Evolutionary conservation across 2,888 invertebrate genomes (phyloP).

Genomic region (Merodon equestris): DNA sequence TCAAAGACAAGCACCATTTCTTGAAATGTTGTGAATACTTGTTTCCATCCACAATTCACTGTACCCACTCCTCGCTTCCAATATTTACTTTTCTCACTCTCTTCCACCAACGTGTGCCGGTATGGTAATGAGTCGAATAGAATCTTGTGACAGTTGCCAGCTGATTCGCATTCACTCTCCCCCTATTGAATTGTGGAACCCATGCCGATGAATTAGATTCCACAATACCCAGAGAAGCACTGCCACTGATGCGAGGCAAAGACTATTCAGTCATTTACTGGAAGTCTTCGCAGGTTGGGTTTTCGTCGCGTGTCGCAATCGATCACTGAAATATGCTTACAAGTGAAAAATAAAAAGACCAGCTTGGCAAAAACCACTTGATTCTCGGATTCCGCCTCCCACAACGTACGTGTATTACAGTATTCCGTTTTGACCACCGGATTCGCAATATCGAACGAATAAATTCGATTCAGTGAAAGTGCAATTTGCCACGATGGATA

Average conservation of each 20-base stretch:
- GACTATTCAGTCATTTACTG: conserved; percentile 50
- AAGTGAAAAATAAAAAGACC: conserved; percentile 29
- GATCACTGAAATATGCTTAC: conserved; percentile 21
- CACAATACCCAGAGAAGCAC: conserved; percentile 22
- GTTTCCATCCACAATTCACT: conserved; percentile 15
- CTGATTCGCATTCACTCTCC: conserved; percentile 20
- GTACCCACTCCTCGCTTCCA: conserved; percentile 1
- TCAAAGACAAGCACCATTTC: no score
- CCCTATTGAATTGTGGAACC: conserved; percentile 17
- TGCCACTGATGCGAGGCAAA: neutral
- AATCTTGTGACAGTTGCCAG: conserved; percentile 48
- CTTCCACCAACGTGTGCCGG: conserved; percentile 34
- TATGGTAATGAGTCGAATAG: conserved; percentile 8
- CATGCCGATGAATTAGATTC: conserved; percentile 13
- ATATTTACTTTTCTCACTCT: neutral
- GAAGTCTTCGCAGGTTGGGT: conserved; percentile 23
- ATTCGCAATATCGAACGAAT: neutral
- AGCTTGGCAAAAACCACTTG: neutral
- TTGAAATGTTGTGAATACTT: no score
- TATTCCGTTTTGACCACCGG: neutral
- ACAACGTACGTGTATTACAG: no score
- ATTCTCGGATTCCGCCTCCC: no score
- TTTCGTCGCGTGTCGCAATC: neutral
- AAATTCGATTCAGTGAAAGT: conserved; percentile 41
- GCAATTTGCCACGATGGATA: conserved; percentile 70